These are phyloP conservation scores for Chrysochloris asiatica DNA, from an alignment of 2,113 vertebrate species.

Conservation along the genomic window DNA sequence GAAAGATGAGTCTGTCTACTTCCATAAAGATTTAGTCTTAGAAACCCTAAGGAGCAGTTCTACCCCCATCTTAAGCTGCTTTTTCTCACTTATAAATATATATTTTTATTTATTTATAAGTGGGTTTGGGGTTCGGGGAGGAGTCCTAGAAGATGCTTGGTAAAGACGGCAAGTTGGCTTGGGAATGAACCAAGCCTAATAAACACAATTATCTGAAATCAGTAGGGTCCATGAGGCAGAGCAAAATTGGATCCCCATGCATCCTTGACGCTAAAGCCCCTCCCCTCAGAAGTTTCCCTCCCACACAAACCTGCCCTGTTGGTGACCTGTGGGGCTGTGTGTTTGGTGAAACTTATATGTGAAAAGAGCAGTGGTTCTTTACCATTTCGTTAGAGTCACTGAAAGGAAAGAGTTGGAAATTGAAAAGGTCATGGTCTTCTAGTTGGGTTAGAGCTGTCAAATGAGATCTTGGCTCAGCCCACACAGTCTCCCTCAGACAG, in stretches of 20 bases:
- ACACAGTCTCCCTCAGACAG: neutral
- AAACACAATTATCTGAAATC: neutral
- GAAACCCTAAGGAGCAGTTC: no score
- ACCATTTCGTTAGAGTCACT: neutral
- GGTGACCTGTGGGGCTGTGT: neutral
- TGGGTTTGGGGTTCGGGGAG: neutral
- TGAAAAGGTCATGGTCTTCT: neutral
- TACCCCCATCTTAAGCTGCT: neutral
- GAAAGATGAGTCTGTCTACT: no score
- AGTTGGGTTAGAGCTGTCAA: neutral
- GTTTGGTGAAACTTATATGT: neutral
- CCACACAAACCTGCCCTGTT: neutral
- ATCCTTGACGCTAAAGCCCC: neutral
- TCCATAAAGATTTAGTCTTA: no score
- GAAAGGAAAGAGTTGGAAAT: neutral
- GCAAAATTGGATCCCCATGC: neutral
- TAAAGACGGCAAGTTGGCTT: neutral
- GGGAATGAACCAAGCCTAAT: neutral
- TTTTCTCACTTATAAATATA: neutral
- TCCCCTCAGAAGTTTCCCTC: neutral
- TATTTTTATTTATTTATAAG: neutral
- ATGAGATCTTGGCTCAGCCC: neutral
- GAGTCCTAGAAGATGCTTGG: neutral
- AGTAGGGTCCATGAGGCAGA: neutral
- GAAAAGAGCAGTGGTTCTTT: neutral